Evolutionary conservation across 1,140 invertebrate species (phyloP), one percentile per base, ranked within the genome.

Genomic region (Zaprionus davidi): DNA sequence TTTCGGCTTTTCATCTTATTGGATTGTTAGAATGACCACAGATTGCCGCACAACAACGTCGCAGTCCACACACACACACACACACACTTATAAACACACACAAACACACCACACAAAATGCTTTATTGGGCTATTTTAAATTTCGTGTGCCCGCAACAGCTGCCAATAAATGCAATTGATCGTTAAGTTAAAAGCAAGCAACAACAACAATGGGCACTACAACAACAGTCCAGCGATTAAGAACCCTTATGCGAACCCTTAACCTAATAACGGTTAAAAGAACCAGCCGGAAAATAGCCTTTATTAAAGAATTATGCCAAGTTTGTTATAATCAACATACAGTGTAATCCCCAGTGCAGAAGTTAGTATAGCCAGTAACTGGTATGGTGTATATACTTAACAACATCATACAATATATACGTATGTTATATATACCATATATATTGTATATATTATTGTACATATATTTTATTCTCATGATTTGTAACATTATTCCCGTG

Each of bases 131-230:
- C 58, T 70, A 83, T 83, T 87, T 87, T 73, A 83, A 83, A 87
- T 87, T 86, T 71, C 20, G 31, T 70, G 55, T 71, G 57, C 44
- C 22, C 22, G 41, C 70, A 66, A 36, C 79, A 82, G 72, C 76
- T 87, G 79, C 76, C 83, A 69, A 79, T 79, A 82, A 85, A 81
- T 60, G 65, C 69, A 80, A 85, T 85, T 81, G 78, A 81, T 78
- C 76, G 80, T 82, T 79, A 82, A 79, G 62, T 44, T 56, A 64
- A 79, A 53, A 53, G 62, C 46, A 7, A 65, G 38, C 38, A 64
- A 22, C 38, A 58, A 66, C 17, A 34, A 9, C n/a, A 49, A 49
- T 1, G 22, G n/a, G 13, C 9, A 68, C 44, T 34, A 68, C 24
- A 34, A 51, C 9, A 49, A n/a, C 26, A 38, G 28, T 41, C 38